phyloP scores from a whole-genome alignment of 2,888 invertebrate species.

The Ennomos erosarius region DNA sequence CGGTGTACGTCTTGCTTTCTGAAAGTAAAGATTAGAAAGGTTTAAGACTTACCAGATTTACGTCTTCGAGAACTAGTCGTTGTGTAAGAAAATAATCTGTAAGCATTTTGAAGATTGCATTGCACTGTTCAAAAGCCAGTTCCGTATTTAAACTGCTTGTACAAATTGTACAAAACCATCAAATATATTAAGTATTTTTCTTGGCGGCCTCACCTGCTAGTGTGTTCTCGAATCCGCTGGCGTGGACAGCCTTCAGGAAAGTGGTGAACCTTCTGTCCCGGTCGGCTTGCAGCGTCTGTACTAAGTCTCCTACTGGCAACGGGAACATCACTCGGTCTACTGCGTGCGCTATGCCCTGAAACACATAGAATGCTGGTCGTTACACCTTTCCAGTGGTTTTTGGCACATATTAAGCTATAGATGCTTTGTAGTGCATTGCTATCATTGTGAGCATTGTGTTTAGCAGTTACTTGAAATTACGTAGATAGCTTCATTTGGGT shows the following conservation, averaged over 20 bases:
- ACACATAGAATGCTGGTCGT: conserved; percentile 12
- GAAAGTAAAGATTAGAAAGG: conserved; percentile 38
- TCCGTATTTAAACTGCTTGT: too few relatives aligned
- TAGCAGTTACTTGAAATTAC: too few relatives aligned
- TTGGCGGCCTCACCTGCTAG: conserved; percentile 83
- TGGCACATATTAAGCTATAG: too few relatives aligned
- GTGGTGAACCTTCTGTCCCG: conserved; percentile 92
- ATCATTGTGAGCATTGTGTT: too few relatives aligned
- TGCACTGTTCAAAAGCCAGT: too few relatives aligned
- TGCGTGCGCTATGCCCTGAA: conserved; percentile 91
- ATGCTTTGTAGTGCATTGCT: too few relatives aligned
- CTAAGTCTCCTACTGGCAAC: conserved; percentile 93
- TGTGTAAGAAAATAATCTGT: too few relatives aligned
- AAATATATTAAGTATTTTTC: too few relatives aligned
- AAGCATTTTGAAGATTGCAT: too few relatives aligned
- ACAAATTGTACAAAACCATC: too few relatives aligned
- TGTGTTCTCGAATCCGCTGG: conserved; percentile 91
- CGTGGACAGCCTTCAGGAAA: conserved; percentile 90
- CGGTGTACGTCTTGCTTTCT: conserved; percentile 93
- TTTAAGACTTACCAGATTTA: not conserved
- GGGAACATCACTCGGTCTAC: conserved; percentile 96
- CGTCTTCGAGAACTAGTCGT: too few relatives aligned
- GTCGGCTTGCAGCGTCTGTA: conserved; percentile 94
- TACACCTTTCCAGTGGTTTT: not conserved
- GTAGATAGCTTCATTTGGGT: too few relatives aligned